A percentile compares a stretch with the other conserved stretches of the same genome.
Conservation (phyloP, 1,140 invertebrate species). For the Calephelis virginiensis region DNA sequence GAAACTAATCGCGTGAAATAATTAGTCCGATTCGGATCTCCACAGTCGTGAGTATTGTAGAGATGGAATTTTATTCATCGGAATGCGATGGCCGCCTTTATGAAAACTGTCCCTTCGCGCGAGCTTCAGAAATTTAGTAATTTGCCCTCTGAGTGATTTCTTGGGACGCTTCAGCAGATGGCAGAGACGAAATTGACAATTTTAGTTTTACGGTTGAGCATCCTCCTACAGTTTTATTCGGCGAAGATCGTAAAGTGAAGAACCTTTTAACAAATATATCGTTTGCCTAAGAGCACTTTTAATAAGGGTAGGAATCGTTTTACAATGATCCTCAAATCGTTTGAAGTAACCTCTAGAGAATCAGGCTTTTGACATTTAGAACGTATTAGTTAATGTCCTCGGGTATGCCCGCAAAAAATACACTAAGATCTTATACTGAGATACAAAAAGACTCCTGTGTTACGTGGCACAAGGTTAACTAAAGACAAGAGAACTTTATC, state of each 20-base stretch:
- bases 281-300: constrained; percentile 14
- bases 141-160: constrained; percentile 63
- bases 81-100: constrained; percentile 49
- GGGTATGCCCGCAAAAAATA: too few relatives aligned
- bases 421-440: too few relatives aligned
- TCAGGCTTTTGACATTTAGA: neutral
- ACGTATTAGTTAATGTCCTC: neutral
- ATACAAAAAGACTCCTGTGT: too few relatives aligned
- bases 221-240: constrained; percentile 29
- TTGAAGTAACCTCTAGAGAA: neutral
- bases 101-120: constrained; percentile 55
- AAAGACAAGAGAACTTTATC: too few relatives aligned
- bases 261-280: constrained; percentile 15
- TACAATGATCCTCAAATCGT: constrained; percentile 4
- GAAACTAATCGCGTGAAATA: constrained; percentile 45
- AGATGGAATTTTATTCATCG: constrained; percentile 56
- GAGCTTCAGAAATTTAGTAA: constrained; percentile 50
- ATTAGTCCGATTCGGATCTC: constrained; percentile 47
- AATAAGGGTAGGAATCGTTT: constrained; percentile 11
- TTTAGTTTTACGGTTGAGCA: constrained; percentile 58
- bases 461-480: too few relatives aligned
- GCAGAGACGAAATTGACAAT: constrained; percentile 55
- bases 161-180: constrained; percentile 60
- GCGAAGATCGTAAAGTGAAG: constrained; percentile 11
- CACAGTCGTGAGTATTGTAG: constrained; percentile 38